Base-by-base conservation (phyloP, 2,888 invertebrate species). In the Mactromeris polynyma region DNA sequence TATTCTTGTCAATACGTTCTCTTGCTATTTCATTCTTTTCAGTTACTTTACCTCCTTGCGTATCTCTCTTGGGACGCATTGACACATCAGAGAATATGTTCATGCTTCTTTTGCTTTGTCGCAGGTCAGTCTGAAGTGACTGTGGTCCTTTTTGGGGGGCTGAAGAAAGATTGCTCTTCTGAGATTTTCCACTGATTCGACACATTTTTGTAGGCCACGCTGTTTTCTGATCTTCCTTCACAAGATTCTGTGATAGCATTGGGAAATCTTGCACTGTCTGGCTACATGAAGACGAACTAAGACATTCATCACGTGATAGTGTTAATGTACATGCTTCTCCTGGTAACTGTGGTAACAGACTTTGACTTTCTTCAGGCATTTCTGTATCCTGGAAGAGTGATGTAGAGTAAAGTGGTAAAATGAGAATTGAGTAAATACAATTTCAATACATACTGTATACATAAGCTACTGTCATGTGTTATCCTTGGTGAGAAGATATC, bases 321-420 rank as follows among this genome's bases (percentile, higher is more conserved):
- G n/a, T 73, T 14, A 73, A 36, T 36, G 36, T 36, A 33, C 33
- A 17, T 0, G 58, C 83, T 26, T 11, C 26, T 21, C n/a, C 42
- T 38, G 58, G 73, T 31, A 83, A 38, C 77, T 87, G 87, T 58
- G 87, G 89, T 19, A 91, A 81, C 14, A 91, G 31, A 84, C 91
- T 91, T 78, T 89, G 91, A 46, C 91, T 91, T 36, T 40, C 73
- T 54, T 87, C 83, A n/a, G 78, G 36, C 33, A 26, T 38, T 26
- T 64, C 38, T 21, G 36, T 85, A 14, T 85, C 83, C 87, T 87
- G 83, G 4, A 36, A 73, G 58, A 51, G 2, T 42, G 2, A 51
- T 51, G 51, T 51, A 19, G 51, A 17, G 51, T 2, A 42, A 42
- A 9, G 42, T 42, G 14, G 51, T 51, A 9, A 51, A 51, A 51